These are phyloP conservation scores for Drosophila fungiperda DNA, from an alignment of 2,888 invertebrate genomes.

Conservation along the genomic window DNA sequence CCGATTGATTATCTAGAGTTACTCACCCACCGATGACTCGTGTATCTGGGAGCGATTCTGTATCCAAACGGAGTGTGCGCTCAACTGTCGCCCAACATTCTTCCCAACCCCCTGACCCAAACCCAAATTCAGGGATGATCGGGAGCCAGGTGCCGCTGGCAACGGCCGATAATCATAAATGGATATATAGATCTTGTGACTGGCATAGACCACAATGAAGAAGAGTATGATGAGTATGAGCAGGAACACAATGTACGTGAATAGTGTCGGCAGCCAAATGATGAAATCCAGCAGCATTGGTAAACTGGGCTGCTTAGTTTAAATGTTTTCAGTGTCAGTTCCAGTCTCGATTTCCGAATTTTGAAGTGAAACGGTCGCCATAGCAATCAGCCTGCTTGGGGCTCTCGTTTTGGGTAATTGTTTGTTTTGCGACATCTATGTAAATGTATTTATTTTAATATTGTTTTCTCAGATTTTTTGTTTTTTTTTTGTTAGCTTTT, in stretches of 20 bases:
- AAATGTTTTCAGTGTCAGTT: background rate
- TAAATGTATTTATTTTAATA: slow-evolving; percentile 73
- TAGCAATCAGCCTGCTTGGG: slow-evolving; percentile 1
- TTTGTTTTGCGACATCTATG: slow-evolving; percentile 74
- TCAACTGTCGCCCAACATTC: slow-evolving; percentile 19
- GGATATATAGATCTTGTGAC: slow-evolving; percentile 83
- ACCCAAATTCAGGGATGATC: slow-evolving; percentile 8
- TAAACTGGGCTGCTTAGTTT: slow-evolving; percentile 27
- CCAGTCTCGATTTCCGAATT: background rate
- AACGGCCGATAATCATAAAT: slow-evolving; percentile 82
- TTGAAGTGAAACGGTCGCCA: background rate
- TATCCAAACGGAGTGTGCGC: slow-evolving; percentile 64
- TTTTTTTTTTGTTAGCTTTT: slow-evolving; percentile 45
- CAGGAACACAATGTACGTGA: slow-evolving; percentile 83
- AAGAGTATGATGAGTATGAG: slow-evolving; percentile 82
- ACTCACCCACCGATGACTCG: slow-evolving; percentile 57
- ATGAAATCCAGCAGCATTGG: slow-evolving; percentile 82
- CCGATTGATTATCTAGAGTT: background rate
- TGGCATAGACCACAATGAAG: slow-evolving; percentile 83
- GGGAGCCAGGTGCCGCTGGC: slow-evolving; percentile 44
- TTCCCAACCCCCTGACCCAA: background rate
- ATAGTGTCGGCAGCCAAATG: slow-evolving; percentile 82
- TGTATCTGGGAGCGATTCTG: slow-evolving; percentile 58
- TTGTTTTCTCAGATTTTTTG: slow-evolving; percentile 11
- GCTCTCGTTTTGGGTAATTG: background rate